A percentile compares a stretch with the other conserved stretches of the same genome.
Conservation (phyloP, 2,888 invertebrate species). For the Syrista parreyssii region DNA sequence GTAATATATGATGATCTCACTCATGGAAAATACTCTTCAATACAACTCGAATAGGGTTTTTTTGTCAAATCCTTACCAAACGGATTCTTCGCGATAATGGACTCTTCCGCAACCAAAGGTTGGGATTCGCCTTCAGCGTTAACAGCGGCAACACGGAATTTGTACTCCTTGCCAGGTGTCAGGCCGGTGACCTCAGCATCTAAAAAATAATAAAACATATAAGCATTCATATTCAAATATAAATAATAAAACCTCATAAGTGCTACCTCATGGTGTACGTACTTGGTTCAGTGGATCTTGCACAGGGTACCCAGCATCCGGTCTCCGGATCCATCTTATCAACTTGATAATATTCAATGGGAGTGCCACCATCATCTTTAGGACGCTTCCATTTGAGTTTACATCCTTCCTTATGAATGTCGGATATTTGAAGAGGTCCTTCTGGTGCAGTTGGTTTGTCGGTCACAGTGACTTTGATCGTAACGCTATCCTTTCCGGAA, state of each 20-base stretch:
- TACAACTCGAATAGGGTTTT: not conserved
- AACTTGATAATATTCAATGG: conserved; percentile 95
- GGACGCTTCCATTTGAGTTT: conserved; percentile 96
- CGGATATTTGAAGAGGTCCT: conserved; percentile 89
- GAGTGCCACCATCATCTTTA: conserved; percentile 93
- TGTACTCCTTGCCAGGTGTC: conserved; percentile 92
- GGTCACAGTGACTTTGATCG: conserved; percentile 84
- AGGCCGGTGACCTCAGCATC: conserved; percentile 85
- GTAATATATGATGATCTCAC: not conserved
- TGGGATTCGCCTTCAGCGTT: conserved; percentile 96
- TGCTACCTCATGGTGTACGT: conserved; percentile 47
- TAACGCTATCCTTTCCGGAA: conserved; percentile 87
- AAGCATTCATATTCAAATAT: conserved; percentile 4
- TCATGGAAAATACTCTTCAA: not conserved
- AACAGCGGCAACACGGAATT: conserved; percentile 95
- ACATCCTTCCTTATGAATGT: conserved; percentile 93
- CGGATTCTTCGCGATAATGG: conserved; percentile 96
- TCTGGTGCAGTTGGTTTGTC: conserved; percentile 91
- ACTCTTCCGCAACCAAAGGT: conserved; percentile 86
- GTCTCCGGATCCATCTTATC: conserved; percentile 94
- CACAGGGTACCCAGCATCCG: conserved; percentile 90
- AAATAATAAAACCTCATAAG: not conserved
- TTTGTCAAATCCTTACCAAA: conserved; percentile 72
- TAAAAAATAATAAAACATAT: conserved; percentile 50
- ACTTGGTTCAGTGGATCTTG: conserved; percentile 84